A percentile compares a stretch with the other conserved stretches of the same genome.
These are phyloP conservation scores for Diarsia mendica DNA, from an alignment of 2,888 invertebrate species.

Conservation along the genomic window DNA sequence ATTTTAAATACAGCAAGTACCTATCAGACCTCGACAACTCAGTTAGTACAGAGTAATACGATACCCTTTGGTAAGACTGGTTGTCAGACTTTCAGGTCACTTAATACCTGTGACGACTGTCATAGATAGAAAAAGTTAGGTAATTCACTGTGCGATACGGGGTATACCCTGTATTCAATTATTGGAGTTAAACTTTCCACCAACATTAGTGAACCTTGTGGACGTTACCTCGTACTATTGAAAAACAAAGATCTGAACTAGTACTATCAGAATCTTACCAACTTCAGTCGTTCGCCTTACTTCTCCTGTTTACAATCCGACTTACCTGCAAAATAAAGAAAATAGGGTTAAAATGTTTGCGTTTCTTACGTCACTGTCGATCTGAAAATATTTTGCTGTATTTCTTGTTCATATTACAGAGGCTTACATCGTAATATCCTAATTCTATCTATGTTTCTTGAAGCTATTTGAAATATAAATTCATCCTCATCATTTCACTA, in stretches of 20 bases:
- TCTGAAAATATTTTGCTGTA: not conserved
- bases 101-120: not conserved
- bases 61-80: no score
- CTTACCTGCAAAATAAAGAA: constrained; percentile 64
- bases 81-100: no score
- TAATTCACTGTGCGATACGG: no score
- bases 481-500: no score
- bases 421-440: not conserved
- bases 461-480: no score
- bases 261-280: constrained; percentile 56
- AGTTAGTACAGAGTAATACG: no score
- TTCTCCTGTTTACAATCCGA: constrained; percentile 21
- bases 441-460: not conserved
- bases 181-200: constrained; percentile 32
- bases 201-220: constrained; percentile 29
- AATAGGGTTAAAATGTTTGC: constrained; percentile 8
- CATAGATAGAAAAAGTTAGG: not conserved
- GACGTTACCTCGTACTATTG: constrained; percentile 33
- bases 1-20: no score
- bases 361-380: not conserved
- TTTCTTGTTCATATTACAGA: not conserved
- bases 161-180: not conserved
- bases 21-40: no score
- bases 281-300: constrained; percentile 39
- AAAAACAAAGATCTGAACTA: constrained; percentile 51